Percentiles rank a stretch among this genome's conserved stretches.
phyloP scores from a whole-genome alignment of 2,888 invertebrate genomes.

The Hipparchia semele region DNA sequence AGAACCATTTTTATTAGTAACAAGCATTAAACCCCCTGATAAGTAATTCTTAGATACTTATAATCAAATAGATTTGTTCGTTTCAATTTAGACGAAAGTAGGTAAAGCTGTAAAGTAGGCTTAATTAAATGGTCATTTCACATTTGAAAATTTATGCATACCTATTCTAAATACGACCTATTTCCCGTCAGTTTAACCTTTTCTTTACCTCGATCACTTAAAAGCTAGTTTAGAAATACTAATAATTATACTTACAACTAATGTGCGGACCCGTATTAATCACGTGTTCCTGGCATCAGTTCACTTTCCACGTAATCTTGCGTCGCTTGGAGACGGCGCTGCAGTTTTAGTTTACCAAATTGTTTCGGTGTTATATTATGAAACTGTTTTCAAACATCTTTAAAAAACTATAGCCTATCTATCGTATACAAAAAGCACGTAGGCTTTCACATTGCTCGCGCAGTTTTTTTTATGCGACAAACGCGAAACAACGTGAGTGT shows the following conservation, averaged over 20 bases:
- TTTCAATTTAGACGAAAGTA: no score
- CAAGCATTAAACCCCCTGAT: no score
- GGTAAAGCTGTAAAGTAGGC: no score
- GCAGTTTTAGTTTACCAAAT: constrained; percentile 31
- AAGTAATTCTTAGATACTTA: no score
- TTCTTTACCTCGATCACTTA: not conserved
- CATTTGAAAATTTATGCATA: no score
- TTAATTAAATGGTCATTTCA: no score
- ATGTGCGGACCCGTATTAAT: not conserved
- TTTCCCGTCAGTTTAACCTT: not conserved
- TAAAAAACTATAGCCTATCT: constrained; percentile 27
- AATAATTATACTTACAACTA: not conserved
- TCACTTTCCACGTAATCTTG: not conserved
- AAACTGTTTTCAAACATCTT: constrained; percentile 10
- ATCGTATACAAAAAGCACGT: constrained; percentile 49
- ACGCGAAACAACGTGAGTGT: constrained; percentile 9
- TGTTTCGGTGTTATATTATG: constrained; percentile 6
- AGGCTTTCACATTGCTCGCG: constrained; percentile 21
- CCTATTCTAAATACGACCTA: no score
- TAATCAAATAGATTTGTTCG: no score
- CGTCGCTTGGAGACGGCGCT: not conserved
- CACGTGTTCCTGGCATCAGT: not conserved
- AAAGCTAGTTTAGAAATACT: constrained; percentile 4
- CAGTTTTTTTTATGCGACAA: constrained; percentile 8
- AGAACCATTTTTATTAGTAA: no score